These are phyloP conservation scores for Syngnathus rostellatus DNA, from an alignment of 2,797 vertebrate genomes.

Conservation along the genomic window DNA sequence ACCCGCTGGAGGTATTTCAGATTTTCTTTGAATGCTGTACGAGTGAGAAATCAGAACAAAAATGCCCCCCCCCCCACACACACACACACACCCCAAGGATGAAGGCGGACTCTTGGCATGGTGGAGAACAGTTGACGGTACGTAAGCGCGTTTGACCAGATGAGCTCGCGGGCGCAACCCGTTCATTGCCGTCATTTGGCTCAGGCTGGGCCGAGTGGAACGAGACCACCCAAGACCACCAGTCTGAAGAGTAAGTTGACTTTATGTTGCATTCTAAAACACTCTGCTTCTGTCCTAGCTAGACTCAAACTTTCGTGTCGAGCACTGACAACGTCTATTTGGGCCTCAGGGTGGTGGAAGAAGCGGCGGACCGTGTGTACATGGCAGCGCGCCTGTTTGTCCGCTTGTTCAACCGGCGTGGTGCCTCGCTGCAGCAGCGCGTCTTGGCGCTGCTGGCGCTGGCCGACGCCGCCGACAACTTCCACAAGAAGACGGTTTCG, in stretches of 20 bases:
- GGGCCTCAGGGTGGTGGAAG: constrained; percentile 57
- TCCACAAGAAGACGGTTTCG: constrained; percentile 66
- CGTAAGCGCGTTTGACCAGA: background rate
- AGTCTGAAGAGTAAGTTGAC: constrained; percentile 58
- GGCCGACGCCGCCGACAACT: constrained; percentile 61
- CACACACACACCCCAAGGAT: constrained; percentile 26
- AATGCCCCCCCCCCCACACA: background rate
- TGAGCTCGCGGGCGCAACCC: background rate
- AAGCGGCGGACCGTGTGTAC: constrained; percentile 68
- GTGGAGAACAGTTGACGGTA: constrained; percentile 54
- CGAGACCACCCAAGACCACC: constrained; percentile 39
- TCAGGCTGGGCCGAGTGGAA: constrained; percentile 70
- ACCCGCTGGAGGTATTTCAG: constrained; percentile 47
- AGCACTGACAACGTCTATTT: background rate
- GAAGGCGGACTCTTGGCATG: constrained; percentile 51
- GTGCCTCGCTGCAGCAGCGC: constrained; percentile 52
- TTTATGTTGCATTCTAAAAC: background rate
- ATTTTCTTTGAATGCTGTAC: background rate
- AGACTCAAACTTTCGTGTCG: too few species aligned
- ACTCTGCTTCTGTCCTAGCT: too few species aligned
- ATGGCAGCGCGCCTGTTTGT: constrained; percentile 72
- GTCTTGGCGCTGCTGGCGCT: constrained; percentile 59
- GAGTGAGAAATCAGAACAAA: background rate
- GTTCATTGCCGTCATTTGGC: background rate
- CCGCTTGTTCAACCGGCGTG: constrained; percentile 60